Conservation (phyloP, 64 coral and sea anemone species). For the Astreopora myriophthalma region DNA sequence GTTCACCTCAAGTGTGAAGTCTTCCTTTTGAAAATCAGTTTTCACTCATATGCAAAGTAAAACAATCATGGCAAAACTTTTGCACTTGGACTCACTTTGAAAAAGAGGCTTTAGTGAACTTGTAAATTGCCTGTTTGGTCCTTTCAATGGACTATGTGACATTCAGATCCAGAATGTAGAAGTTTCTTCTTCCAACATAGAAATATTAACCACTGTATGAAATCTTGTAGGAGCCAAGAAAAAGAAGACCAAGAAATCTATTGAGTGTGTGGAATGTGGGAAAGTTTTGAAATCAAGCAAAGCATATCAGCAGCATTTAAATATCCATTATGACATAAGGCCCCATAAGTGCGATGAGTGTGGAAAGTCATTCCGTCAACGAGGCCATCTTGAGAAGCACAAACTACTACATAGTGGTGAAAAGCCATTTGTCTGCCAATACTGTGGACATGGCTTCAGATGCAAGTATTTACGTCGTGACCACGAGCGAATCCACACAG, state of each 20-base stretch:
- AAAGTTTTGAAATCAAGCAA: neutral
- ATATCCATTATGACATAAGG: constrained; percentile 24
- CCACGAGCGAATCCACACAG: constrained; percentile 34
- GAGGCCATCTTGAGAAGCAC: constrained; percentile 34
- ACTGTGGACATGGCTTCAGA: constrained; percentile 21
- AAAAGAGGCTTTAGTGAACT: too few species aligned
- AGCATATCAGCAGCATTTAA: constrained; percentile 14
- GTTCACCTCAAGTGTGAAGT: too few species aligned
- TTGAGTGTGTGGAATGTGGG: constrained; percentile 26
- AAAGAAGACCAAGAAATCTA: neutral
- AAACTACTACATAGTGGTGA: constrained; percentile 59
- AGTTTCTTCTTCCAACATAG: neutral
- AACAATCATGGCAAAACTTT: too few species aligned
- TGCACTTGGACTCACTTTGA: too few species aligned
- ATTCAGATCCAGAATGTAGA: too few species aligned
- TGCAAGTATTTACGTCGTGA: neutral
- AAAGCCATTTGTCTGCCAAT: constrained; percentile 44
- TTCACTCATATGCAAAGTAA: too few species aligned
- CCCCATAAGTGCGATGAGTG: constrained; percentile 62
- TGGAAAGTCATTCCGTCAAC: constrained; percentile 46
- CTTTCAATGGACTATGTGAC: neutral
- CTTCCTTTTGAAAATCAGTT: too few species aligned
- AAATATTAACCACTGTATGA: neutral
- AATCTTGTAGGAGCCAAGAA: neutral
- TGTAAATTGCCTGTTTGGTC: too few species aligned